phyloP scores from a whole-genome alignment of 2,113 vertebrate genomes.

The Alosa alosa region DNA sequence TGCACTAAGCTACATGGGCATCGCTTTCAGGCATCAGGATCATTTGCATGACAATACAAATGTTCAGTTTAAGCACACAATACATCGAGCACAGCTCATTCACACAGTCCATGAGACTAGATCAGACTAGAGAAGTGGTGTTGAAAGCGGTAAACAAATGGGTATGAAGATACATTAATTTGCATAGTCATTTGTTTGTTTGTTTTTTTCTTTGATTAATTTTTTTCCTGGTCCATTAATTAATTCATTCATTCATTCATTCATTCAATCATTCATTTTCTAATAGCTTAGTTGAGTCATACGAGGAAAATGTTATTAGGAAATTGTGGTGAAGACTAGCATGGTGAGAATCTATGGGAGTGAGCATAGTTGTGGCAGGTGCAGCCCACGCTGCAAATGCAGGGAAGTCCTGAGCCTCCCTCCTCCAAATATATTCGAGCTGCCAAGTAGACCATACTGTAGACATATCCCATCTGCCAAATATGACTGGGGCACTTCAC shows the following conservation, averaged over 20 bases:
- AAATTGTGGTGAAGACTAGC: neutral
- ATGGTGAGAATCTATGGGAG: neutral
- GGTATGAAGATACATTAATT: neutral
- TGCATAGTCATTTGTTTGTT: neutral
- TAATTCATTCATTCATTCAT: neutral
- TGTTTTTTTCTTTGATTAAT: neutral
- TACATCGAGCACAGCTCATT: neutral
- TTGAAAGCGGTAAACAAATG: neutral
- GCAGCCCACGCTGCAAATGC: neutral
- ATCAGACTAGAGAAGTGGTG: neutral
- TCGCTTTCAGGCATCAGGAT: neutral
- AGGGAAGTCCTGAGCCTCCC: neutral
- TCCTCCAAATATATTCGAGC: neutral
- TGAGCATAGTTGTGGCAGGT: neutral
- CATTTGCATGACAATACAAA: constrained; percentile 7
- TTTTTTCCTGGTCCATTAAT: neutral
- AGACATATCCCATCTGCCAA: neutral
- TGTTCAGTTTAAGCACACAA: neutral
- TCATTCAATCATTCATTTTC: neutral
- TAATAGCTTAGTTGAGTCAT: neutral
- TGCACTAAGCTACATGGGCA: neutral
- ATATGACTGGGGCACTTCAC: neutral
- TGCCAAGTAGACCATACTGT: neutral
- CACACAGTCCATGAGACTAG: neutral
- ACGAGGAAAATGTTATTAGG: neutral